phyloP scores from a whole-genome alignment of 2,888 invertebrate genomes.

The Antitype chi region DNA sequence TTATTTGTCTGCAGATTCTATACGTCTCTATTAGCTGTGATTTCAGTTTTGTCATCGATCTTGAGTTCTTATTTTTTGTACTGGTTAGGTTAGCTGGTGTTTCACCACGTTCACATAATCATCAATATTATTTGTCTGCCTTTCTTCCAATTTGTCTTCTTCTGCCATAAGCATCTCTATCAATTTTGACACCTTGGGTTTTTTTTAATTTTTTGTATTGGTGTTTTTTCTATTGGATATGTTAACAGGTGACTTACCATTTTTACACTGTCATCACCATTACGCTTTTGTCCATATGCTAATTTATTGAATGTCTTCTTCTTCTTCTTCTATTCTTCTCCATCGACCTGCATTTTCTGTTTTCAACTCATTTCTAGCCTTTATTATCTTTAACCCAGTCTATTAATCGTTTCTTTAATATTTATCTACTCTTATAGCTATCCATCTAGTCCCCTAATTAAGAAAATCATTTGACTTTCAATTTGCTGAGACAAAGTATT shows the following conservation, averaged over 20 bases:
- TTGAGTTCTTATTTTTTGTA: constrained; percentile 11
- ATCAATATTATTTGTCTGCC: background rate
- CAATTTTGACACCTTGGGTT: background rate
- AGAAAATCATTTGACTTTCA: background rate
- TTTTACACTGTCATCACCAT: background rate
- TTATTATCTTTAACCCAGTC: background rate
- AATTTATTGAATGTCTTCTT: background rate
- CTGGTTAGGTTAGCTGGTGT: background rate
- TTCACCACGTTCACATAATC: constrained; percentile 11
- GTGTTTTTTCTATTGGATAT: no score
- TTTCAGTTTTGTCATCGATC: constrained; percentile 44
- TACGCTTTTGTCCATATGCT: no score
- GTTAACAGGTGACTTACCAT: no score
- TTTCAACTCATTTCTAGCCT: background rate
- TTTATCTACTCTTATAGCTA: background rate
- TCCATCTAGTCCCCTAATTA: background rate
- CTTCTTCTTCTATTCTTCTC: background rate
- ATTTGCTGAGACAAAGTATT: background rate
- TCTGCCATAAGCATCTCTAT: background rate
- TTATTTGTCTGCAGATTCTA: background rate
- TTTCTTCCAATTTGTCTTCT: background rate
- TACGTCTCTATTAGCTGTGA: background rate
- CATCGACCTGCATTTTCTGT: background rate
- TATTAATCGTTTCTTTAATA: background rate
- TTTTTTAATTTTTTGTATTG: no score